These are phyloP conservation scores for Cantharis rustica DNA, from an alignment of 2,888 invertebrate species.

Conservation along the genomic window DNA sequence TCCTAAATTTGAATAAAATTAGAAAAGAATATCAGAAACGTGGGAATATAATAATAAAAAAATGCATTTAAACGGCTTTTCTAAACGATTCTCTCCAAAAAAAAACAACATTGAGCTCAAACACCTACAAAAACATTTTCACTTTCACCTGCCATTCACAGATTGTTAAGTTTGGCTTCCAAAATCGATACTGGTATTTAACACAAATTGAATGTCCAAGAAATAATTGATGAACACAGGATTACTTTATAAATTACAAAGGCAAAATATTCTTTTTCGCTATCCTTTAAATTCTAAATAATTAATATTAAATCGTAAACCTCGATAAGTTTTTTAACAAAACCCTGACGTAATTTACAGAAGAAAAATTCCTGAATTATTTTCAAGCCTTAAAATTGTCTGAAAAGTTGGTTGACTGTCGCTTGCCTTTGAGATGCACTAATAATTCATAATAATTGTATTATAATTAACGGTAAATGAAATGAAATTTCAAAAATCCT, in stretches of 20 bases:
- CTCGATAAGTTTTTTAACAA: too few species aligned
- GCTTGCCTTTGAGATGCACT: too few species aligned
- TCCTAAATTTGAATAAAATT: background rate
- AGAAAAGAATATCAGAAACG: background rate
- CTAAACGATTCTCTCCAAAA: background rate
- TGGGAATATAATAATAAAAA: background rate
- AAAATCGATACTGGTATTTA: background rate
- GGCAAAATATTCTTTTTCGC: background rate
- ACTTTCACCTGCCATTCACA: background rate
- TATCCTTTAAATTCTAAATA: background rate
- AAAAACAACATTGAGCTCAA: background rate
- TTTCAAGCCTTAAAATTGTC: too few species aligned
- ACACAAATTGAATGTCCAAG: background rate
- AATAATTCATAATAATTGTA: too few species aligned
- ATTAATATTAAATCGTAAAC: background rate
- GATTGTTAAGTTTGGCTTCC: background rate
- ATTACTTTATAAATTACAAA: background rate
- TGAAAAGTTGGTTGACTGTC: too few species aligned
- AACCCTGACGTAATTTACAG: too few species aligned
- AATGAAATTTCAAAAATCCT: too few species aligned
- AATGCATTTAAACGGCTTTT: background rate
- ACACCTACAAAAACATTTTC: background rate
- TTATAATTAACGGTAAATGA: too few species aligned
- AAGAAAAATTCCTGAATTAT: too few species aligned
- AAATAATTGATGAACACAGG: background rate